Conservation (phyloP, 2,113 vertebrate genomes). For the Menura novaehollandiae region DNA sequence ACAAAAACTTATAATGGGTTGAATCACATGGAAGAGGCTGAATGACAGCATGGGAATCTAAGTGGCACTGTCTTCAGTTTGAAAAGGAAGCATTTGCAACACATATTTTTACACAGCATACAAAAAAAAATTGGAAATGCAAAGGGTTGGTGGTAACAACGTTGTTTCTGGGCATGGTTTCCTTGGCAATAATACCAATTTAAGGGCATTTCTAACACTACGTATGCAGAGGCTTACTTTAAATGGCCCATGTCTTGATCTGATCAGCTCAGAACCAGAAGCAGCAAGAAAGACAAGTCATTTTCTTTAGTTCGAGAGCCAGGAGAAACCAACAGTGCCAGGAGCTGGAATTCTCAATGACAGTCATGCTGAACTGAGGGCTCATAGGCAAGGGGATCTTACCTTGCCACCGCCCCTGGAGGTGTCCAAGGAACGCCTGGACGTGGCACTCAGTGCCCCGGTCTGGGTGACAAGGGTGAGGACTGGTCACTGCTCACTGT, state of each 20-base stretch:
- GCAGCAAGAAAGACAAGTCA: background rate
- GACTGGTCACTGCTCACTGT: background rate
- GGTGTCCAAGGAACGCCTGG: background rate
- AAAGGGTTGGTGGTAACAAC: background rate
- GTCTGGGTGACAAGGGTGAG: background rate
- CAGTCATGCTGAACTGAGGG: background rate
- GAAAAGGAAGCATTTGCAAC: background rate
- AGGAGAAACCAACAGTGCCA: background rate
- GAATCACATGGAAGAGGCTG: background rate
- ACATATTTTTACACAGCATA: background rate
- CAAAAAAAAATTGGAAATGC: fast-evolving
- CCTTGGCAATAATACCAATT: background rate
- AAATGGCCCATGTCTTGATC: background rate
- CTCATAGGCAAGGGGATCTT: background rate
- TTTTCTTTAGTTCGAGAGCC: background rate
- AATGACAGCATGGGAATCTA: background rate
- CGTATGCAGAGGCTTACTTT: background rate
- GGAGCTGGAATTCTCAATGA: fast-evolving
- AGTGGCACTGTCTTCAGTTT: background rate
- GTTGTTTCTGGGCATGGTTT: background rate
- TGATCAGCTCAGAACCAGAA: background rate
- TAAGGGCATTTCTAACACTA: background rate
- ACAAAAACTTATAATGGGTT: background rate
- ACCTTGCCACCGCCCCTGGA: background rate
- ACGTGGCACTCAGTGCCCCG: fast-evolving